Conservation (phyloP, 1,140 invertebrate genomes). For the Melanaphis sacchari region DNA sequence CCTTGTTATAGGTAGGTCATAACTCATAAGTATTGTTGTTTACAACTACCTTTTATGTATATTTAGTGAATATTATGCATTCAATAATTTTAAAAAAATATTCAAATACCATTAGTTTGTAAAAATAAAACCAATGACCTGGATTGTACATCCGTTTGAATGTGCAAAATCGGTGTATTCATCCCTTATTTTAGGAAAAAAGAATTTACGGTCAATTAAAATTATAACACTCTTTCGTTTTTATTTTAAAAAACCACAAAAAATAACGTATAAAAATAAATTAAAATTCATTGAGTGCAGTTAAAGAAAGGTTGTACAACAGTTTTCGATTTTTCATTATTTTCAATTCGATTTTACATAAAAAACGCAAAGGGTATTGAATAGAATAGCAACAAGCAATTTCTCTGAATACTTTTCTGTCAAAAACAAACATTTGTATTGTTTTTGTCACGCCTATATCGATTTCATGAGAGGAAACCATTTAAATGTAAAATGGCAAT, state of each 20-base stretch:
- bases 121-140: not conserved
- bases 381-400: slow-evolving; percentile 17
- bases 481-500: slow-evolving; percentile 27
- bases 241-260: not conserved
- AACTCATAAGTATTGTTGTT: not conserved
- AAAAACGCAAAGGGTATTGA: not conserved
- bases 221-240: not conserved
- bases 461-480: slow-evolving; percentile 16
- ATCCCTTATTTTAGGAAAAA: not conserved
- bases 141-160: not conserved
- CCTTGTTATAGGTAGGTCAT: not conserved
- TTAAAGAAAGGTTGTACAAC: not conserved
- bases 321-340: not conserved
- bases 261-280: not conserved
- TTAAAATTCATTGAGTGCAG: not conserved
- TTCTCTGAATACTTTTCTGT: slow-evolving; percentile 23
- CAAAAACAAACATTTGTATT: slow-evolving; percentile 28
- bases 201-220: not conserved
- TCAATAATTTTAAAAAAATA: not conserved
- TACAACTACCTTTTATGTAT: not conserved
- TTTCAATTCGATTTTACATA: not conserved
- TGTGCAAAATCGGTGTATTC: not conserved
- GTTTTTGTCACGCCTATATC: slow-evolving; percentile 2
- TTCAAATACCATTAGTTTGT: not conserved
- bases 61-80: not conserved